Evolutionary conservation across 2,888 invertebrate species (phyloP), one percentile per base, ranked within the genome.

Genomic region (Aphrophora alni): DNA sequence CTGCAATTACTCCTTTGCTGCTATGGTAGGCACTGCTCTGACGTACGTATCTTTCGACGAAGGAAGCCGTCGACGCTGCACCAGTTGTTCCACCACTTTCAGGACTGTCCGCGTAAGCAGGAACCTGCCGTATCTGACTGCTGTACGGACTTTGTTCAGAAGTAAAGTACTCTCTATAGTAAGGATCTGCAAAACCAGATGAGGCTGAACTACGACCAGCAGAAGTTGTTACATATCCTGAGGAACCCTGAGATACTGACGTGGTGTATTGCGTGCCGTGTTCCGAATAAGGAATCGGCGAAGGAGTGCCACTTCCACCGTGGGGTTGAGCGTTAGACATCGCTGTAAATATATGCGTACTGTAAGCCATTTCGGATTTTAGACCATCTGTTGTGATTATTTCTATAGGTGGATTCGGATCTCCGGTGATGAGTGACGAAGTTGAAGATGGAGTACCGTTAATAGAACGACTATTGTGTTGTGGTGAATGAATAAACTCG

Each of bases 101-200:
- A 69, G 89, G 89, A 84, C 87, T 87, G 81, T 87, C 87, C 84
- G 85, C 85, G 78, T 86, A 85, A 87, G 86, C 82, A 88, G 85
- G 84, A 88, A 83, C 82, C 79, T 82, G 84, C 69, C 85, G 79
- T 25, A 85, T 83, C 80, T 84, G 84, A 17, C 84, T 82, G 38
- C 84, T 82, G 81, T 85, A 85, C 0, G 85, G 84, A 44, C 84
- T 84, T 68, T 83, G 85, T 74, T 91, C 89, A 68, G 90, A 90
- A 83, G 92, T 91, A 88, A 94, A 95, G 88, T 95, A 95, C 89
- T 95, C 95, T 88, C 95, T 93, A 89, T 94, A 94, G 90, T 96
- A 94, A 83, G 93, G 93, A 87, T 94, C 94, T 84, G 93, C 90
- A 87, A 93, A 93, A 83, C 92, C 90, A 74, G 92, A 89, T 80